These are phyloP conservation scores for Cepaea hortensis DNA, from an alignment of 2,888 invertebrate species.

Conservation along the genomic window DNA sequence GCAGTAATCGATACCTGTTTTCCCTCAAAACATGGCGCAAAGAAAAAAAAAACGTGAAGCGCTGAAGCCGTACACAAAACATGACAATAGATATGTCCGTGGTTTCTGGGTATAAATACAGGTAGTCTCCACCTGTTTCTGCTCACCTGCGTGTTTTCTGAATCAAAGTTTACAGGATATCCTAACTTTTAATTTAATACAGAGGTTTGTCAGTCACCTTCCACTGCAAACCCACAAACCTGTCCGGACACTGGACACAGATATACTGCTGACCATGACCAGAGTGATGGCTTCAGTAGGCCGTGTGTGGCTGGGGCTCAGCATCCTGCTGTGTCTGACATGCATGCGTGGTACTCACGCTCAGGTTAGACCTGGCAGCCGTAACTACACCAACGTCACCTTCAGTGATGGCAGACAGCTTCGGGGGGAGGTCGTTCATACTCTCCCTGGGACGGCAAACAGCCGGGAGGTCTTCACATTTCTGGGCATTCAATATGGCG, in stretches of 20 bases:
- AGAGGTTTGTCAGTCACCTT: too few relatives aligned
- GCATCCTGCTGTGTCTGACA: background rate
- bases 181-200: too few relatives aligned
- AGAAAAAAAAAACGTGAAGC: background rate
- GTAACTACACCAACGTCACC: background rate
- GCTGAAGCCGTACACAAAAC: background rate
- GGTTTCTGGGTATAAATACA: slow-evolving; percentile 1
- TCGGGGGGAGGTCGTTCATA: background rate
- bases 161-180: too few relatives aligned
- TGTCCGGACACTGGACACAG: too few relatives aligned
- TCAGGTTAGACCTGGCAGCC: background rate
- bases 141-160: too few relatives aligned
- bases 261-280: background rate
- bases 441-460: background rate
- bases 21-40: too few relatives aligned
- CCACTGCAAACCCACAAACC: too few relatives aligned
- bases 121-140: background rate
- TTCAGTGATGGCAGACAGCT: background rate
- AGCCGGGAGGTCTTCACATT: background rate
- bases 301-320: background rate
- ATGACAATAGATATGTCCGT: background rate
- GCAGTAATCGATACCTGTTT: too few relatives aligned
- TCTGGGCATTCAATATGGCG: slow-evolving; percentile 18
- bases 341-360: background rate
- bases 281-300: too few relatives aligned